A percentile compares a stretch with the other conserved stretches of the same genome.
Conservation (phyloP, 2,797 vertebrate genomes). For the Buceros bicornis region DNA sequence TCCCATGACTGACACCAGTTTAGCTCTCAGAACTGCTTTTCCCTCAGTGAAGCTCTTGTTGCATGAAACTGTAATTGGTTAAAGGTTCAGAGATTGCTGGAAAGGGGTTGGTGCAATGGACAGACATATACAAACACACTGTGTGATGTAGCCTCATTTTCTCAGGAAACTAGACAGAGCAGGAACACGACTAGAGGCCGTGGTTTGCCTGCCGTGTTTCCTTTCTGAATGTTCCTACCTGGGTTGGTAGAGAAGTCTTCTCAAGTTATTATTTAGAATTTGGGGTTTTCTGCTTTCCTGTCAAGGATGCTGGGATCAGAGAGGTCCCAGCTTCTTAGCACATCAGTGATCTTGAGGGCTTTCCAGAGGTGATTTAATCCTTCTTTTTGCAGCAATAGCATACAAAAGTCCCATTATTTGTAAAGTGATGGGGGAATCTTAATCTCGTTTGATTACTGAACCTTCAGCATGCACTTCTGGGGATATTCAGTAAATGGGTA, state of each 20-base stretch:
- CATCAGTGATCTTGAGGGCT: background rate
- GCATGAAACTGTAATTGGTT: background rate
- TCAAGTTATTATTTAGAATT: background rate
- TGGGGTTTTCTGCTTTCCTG: background rate
- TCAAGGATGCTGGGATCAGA: background rate
- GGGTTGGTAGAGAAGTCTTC: background rate
- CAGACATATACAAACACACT: accelerated
- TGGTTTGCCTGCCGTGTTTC: background rate
- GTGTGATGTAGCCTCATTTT: background rate
- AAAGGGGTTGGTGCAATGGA: background rate
- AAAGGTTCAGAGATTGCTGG: background rate
- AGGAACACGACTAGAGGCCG: background rate
- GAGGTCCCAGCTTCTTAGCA: background rate
- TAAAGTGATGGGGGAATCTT: background rate
- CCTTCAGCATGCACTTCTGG: background rate
- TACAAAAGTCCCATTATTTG: background rate
- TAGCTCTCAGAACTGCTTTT: background rate
- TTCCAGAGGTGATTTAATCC: slow-evolving; percentile 24
- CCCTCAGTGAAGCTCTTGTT: background rate
- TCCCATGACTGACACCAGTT: background rate
- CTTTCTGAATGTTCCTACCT: accelerated
- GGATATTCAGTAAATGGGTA: background rate
- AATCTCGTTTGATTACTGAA: slow-evolving; percentile 4
- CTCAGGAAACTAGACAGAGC: background rate
- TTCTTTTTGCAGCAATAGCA: background rate